Conservation (phyloP, 1,140 invertebrate species). For the Diachasmimorpha longicaudata region DNA sequence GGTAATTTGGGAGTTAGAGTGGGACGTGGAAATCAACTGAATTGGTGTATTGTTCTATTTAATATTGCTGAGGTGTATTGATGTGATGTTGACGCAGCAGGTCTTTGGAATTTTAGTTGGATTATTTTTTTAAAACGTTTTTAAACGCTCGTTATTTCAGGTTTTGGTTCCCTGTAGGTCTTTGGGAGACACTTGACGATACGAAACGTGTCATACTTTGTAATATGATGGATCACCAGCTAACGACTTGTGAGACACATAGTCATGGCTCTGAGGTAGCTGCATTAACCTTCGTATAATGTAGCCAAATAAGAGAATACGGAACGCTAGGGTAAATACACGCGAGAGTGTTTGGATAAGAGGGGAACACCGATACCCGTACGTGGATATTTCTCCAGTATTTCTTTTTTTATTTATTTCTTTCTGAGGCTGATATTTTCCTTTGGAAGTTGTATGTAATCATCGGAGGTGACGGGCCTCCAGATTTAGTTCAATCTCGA, state of each 20-base stretch:
- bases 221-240: conserved; percentile 21
- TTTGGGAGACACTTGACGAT: neutral
- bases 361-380: neutral
- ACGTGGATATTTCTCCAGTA: neutral
- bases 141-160: neutral
- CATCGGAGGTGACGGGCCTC: neutral
- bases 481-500: neutral
- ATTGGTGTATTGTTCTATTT: neutral
- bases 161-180: neutral
- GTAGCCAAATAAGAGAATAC: conserved; percentile 13
- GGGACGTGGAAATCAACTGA: conserved; percentile 15
- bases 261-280: conserved; percentile 1
- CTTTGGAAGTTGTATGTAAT: neutral
- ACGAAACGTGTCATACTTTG: neutral
- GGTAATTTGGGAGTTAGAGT: conserved; percentile 21
- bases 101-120: neutral
- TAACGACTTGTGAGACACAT: neutral
- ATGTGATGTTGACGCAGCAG: neutral
- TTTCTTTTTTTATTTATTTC: conserved; percentile 3
- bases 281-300: conserved; percentile 15
- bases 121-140: neutral
- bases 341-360: conserved; percentile 8
- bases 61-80: neutral
- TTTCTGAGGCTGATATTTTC: neutral
- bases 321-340: conserved; percentile 2